Evolutionary conservation across 2,888 invertebrate genomes (phyloP), one percentile per base, ranked within the genome.

Genomic region (Nycteola revayana): DNA sequence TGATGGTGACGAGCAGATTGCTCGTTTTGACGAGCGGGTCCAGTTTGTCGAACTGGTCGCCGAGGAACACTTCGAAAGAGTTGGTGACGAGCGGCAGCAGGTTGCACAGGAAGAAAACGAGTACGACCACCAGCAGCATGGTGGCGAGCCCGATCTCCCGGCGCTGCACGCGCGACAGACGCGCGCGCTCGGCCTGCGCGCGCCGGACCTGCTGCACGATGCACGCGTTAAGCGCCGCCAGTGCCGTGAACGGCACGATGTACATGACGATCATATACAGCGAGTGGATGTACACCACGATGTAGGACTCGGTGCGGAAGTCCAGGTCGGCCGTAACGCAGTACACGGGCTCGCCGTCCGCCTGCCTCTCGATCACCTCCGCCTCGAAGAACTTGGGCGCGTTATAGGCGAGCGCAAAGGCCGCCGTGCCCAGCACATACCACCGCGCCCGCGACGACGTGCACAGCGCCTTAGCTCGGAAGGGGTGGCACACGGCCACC

Each of bases 71-170:
- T 78, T 98, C 95, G 66, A 95, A 91, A 24, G 96, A 93, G 86
- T 97, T 97, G 60, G 94, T 93, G 41, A 96, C 93, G 47, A 97
- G 90, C 1, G 97, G 95, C 36, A 96, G 89, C 49, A 96, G 91
- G 88, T 98, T 98, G 83, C 98, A 97, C 29, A 97, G 90, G 77
- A 98, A 95, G 86, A 98, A 98, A 1, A 98, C 98, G 28, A 96
- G 92, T 23, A 98, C 98, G 7, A 98, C 97, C 63, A 96, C 96
- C 23, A 98, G 91, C 40, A 98, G 89, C 98, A 98, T 98, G 32
- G 97, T 96, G 18, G 98, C 98, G 40, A 98, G 90, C 8, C 96
- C 95, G 53, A 98, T 96, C 85, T 98, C 98, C 18, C 97, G 94
- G 52, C 95, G 93, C 81, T 98, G 97, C 30, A 95, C 92, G 30